A percentile compares a stretch with the other conserved stretches of the same genome.
Conservation (phyloP, 1,140 invertebrate genomes). For the Mycetomoellerius zeteki region DNA sequence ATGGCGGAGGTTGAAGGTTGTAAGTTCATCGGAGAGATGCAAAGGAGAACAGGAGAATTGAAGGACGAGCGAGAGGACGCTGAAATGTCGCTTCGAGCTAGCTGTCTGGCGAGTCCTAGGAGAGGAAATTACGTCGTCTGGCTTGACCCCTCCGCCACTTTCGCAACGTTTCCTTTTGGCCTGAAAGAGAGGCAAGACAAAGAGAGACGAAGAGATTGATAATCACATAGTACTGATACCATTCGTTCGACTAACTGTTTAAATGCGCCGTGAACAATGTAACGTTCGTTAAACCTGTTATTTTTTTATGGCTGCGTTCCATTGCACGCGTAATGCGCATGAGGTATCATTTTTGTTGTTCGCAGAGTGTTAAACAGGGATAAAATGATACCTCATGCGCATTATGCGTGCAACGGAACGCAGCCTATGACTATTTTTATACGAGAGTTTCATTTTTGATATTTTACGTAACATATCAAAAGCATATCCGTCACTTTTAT, state of each 20-base stretch:
- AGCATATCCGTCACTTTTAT: background rate
- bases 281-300: background rate
- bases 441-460: background rate
- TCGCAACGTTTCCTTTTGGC: constrained; percentile 61
- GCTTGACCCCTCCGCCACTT: constrained; percentile 78
- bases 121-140: constrained; percentile 84
- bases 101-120: constrained; percentile 72
- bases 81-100: constrained; percentile 76
- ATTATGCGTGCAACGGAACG: too few species aligned
- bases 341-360: too few species aligned
- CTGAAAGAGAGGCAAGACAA: constrained; percentile 5
- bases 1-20: constrained; percentile 79
- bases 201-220: background rate
- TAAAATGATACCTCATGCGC: too few species aligned
- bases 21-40: constrained; percentile 74
- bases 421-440: background rate
- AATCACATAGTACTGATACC: background rate
- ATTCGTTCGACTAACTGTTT: background rate
- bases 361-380: too few species aligned
- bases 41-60: constrained; percentile 55
- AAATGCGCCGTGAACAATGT: background rate
- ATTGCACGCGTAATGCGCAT: too few species aligned
- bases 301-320: background rate
- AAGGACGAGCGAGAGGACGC: constrained; percentile 76
- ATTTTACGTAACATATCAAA: background rate